phyloP scores from a whole-genome alignment of 2,113 vertebrate genomes.

The Felis chaus region DNA sequence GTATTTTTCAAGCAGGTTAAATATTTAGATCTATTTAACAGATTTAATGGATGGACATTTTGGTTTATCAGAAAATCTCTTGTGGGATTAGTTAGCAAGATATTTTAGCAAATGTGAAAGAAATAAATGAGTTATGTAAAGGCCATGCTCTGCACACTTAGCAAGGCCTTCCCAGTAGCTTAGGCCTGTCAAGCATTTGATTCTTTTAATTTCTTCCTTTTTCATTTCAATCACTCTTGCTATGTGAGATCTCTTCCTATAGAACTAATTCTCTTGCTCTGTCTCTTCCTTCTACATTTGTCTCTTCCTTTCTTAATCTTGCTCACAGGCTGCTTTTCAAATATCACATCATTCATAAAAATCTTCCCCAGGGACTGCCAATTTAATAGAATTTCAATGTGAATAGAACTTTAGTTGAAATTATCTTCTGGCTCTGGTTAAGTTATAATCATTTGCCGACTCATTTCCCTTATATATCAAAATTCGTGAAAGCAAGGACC shows the following conservation, averaged over 20 bases:
- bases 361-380: not conserved
- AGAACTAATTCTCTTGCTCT: not conserved
- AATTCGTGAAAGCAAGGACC: not conserved
- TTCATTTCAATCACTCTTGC: not conserved
- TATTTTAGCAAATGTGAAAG: not conserved
- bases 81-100: not conserved
- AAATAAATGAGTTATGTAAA: not conserved
- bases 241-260: not conserved
- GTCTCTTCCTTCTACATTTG: not conserved
- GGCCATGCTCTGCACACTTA: not conserved
- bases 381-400: not conserved
- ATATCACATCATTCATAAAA: not conserved
- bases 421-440: not conserved
- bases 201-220: not conserved
- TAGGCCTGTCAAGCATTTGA: rapidly evolving
- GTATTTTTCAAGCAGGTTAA: not conserved
- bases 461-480: not conserved
- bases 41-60: not conserved
- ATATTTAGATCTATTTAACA: not conserved
- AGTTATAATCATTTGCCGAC: not conserved
- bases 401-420: not conserved
- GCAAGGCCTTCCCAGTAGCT: not conserved
- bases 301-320: not conserved
- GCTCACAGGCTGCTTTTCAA: not conserved
- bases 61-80: not conserved